phyloP scores from a whole-genome alignment of 2,888 invertebrate genomes.

The Limnephilus rhombicus region DNA sequence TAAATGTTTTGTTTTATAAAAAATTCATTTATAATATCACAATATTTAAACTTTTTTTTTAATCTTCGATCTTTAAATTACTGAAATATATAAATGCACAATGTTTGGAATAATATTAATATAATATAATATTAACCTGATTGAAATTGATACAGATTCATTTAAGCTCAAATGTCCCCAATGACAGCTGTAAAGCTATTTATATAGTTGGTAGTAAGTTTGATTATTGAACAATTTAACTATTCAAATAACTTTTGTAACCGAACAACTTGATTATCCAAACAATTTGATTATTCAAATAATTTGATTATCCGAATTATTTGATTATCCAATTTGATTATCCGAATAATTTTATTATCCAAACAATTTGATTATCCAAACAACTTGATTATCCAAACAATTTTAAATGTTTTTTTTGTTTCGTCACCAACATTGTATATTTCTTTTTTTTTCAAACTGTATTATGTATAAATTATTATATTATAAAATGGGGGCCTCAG shows the following conservation, averaged over 20 bases:
- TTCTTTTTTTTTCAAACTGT: too few relatives aligned
- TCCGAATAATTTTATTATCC: neutral
- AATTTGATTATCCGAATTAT: neutral
- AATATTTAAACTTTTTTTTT: neutral
- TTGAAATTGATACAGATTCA: neutral
- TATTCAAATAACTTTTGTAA: too few relatives aligned
- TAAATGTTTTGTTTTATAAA: neutral
- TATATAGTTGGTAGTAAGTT: too few relatives aligned
- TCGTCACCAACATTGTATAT: too few relatives aligned
- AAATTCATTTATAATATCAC: neutral
- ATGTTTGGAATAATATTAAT: neutral
- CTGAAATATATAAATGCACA: neutral
- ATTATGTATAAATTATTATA: too few relatives aligned
- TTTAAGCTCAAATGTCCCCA: neutral
- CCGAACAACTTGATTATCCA: too few relatives aligned
- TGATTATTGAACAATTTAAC: too few relatives aligned
- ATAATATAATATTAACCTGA: neutral
- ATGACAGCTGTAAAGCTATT: too few relatives aligned
- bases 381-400: neutral
- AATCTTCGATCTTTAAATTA: neutral
- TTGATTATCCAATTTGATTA: neutral
- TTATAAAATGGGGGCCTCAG: too few relatives aligned
- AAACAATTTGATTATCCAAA: neutral
- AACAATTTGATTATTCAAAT: too few relatives aligned
- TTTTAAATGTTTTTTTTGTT: too few relatives aligned